Evolutionary conservation across 1,140 invertebrate genomes (phyloP).

Genomic region (Sipha flava): DNA sequence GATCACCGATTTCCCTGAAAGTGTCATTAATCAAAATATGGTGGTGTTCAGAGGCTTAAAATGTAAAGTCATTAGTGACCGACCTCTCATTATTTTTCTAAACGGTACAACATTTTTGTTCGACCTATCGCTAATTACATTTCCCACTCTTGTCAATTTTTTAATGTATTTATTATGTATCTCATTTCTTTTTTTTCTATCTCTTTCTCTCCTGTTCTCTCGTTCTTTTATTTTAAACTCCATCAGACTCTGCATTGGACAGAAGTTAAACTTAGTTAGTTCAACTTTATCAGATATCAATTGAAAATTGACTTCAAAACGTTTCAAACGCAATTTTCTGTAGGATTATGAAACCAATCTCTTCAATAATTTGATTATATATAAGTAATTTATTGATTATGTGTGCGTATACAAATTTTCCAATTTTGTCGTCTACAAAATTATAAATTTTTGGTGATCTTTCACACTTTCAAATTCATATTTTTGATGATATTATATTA

Average conservation of each 20-base stretch:
- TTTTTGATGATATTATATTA: no score
- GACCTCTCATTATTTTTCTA: constrained; percentile 20
- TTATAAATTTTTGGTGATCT: no score
- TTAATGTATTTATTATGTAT: not conserved
- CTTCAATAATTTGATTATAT: no score
- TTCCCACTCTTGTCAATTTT: not conserved
- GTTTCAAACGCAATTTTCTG: no score
- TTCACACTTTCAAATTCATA: no score
- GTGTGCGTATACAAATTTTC: no score
- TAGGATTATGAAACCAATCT: no score
- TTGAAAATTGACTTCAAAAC: not conserved
- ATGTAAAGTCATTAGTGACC: constrained; percentile 7
- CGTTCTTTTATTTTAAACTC: not conserved
- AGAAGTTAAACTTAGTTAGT: no score
- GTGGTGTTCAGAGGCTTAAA: not conserved
- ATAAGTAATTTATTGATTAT: no score
- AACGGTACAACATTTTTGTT: not conserved
- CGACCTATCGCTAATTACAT: not conserved
- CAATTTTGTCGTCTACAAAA: no score
- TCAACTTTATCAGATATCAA: not conserved
- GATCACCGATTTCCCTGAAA: not conserved
- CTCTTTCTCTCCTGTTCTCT: not conserved
- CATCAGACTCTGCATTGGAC: not conserved
- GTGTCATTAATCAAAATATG: constrained; percentile 11
- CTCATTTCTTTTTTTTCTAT: not conserved